Evolutionary conservation across 2,113 vertebrate genomes (phyloP), one percentile per base, ranked within the genome.

Genomic region (Podocnemis expansa): DNA sequence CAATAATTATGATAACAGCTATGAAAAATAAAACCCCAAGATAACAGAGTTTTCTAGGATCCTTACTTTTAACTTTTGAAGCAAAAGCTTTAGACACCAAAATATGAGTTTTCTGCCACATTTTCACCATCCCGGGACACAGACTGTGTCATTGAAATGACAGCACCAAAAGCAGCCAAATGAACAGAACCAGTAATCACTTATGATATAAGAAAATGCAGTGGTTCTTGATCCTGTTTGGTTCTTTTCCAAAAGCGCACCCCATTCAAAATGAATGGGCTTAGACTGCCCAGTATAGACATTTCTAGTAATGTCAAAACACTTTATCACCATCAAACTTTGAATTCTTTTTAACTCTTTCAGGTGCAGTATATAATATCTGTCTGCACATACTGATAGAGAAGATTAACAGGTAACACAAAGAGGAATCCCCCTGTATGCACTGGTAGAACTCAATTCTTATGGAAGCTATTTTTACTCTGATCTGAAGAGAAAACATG

Each of bases 1-100:
- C 89, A 94, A 88, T 91, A 94, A 94, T 88, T 93, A 93, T 86
- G 41, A 89, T 89, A 97, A 92, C 73, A 22, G 43, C 80, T 70
- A 43, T 75, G 89, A 92, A 90, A 96, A 82, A 73, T 85, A 91
- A 90, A 86, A 75, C 84, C 76, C 86, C 82, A 85, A 93, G 86
- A n/a, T 89, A 94, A 87, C 19, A 89, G 41, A 21, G 8, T 93
- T 91, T 94, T 95, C 84, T 94, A 88, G 55, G 55, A 12, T 86
- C 19, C 41, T 93, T 67, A 78, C 63, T 43, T 95, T 86, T 73
- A 52, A 38, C 24, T 38, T 90, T 11, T 17, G 80, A 14, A 34
- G 45, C 34, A 60, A 82, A 54, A 89, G 84, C 6, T 82, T 80
- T 55, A 91, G 38, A 83, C 27, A 47, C 22, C 41, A 63, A 95